Evolutionary conservation across 2,888 invertebrate species (phyloP).

Genomic region (Petrolisthes manimaculis): DNA sequence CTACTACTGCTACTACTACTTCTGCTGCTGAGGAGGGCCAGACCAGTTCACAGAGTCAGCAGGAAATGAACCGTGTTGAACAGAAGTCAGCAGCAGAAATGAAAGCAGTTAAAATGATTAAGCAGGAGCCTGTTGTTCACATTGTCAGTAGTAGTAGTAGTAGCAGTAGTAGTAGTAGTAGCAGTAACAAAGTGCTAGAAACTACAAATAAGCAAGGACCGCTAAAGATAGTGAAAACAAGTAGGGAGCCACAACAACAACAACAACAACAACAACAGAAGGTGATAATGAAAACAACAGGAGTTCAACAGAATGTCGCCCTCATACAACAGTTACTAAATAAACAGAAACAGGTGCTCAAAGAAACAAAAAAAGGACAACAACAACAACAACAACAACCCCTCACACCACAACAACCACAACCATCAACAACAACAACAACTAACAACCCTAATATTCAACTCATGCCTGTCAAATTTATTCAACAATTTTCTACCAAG

Average conservation of each 20-base stretch:
- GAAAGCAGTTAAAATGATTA: too few relatives aligned
- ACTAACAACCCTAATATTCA: slow-evolving; percentile 33
- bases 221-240: too few relatives aligned
- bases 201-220: too few relatives aligned
- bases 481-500: slow-evolving; percentile 20
- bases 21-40: background rate
- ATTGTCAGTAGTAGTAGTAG: too few relatives aligned
- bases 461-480: slow-evolving; percentile 35
- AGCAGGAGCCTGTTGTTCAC: too few relatives aligned
- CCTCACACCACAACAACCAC: slow-evolving; percentile 4
- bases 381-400: background rate
- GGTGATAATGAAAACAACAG: too few relatives aligned
- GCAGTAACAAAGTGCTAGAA: too few relatives aligned
- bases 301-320: background rate
- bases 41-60: background rate
- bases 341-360: slow-evolving; percentile 5
- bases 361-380: background rate
- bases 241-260: too few relatives aligned
- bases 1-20: background rate
- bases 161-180: too few relatives aligned
- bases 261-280: too few relatives aligned
- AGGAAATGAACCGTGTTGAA: background rate
- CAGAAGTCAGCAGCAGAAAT: too few relatives aligned
- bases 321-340: background rate
- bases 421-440: too few relatives aligned